Percentiles rank a stretch among this genome's conserved stretches.
Conservation (phyloP, 2,797 vertebrate species). For the Sus cebifrons region DNA sequence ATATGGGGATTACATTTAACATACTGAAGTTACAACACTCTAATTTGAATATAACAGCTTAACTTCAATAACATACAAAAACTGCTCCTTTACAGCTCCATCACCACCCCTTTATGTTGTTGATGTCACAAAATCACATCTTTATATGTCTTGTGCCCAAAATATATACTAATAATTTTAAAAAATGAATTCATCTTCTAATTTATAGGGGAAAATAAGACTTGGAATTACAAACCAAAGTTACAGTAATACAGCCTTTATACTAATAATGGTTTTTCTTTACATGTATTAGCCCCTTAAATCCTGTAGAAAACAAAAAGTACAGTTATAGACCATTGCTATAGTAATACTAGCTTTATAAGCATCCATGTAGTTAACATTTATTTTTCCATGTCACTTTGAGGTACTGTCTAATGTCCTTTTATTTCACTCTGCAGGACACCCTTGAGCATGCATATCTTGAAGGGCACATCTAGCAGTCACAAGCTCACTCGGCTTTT, state of each 20-base stretch:
- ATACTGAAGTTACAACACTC: not conserved
- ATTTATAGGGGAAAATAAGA: not conserved
- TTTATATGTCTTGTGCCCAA: not conserved
- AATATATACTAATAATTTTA: not conserved
- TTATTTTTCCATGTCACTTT: not conserved
- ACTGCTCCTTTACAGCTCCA: not conserved
- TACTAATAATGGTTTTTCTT: not conserved
- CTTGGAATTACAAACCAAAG: not conserved
- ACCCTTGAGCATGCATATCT: not conserved
- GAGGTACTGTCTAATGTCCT: not conserved
- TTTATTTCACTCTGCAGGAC: not conserved
- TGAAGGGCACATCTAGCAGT: not conserved
- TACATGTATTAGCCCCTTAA: not conserved
- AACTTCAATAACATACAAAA: not conserved
- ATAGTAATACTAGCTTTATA: not conserved
- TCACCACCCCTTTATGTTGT: not conserved
- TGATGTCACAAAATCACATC: not conserved
- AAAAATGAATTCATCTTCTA: not conserved
- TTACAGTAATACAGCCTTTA: not conserved
- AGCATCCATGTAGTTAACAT: not conserved
- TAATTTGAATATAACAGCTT: not conserved
- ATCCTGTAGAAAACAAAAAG: not conserved
- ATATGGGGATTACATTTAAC: not conserved
- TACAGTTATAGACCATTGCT: not conserved
- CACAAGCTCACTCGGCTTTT: not conserved